Evolutionary conservation across 2,888 invertebrate species (phyloP).

Genomic region (Ceraclea dissimilis): DNA sequence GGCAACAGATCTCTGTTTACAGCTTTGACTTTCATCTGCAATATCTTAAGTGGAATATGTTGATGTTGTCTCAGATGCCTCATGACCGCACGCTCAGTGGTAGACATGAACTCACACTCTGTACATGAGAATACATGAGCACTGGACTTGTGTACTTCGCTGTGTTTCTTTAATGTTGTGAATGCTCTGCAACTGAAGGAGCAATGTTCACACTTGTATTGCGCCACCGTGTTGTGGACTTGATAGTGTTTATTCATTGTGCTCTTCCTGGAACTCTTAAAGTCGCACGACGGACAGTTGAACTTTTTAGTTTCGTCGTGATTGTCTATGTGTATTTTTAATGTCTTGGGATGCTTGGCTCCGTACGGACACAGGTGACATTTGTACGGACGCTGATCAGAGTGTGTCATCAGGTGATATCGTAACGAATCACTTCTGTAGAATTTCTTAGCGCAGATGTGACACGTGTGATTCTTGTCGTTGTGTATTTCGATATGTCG

Average conservation of each 20-base stretch:
- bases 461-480: not conserved
- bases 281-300: not conserved
- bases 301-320: not conserved
- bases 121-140: not conserved
- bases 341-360: not conserved
- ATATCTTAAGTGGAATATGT: not conserved
- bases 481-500: conserved; percentile 2
- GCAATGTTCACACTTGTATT: not conserved
- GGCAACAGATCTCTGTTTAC: not conserved
- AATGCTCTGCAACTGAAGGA: not conserved
- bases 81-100: not conserved
- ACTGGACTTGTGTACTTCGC: not conserved
- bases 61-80: conserved; percentile 7
- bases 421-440: not conserved
- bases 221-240: not conserved
- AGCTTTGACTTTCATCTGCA: not conserved
- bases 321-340: not conserved
- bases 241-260: not conserved
- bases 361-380: not conserved
- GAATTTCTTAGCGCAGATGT: not conserved
- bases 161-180: not conserved
- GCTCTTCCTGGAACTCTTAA: not conserved
- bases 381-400: not conserved
- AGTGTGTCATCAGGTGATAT: not conserved
- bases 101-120: conserved; percentile 1